These are phyloP conservation scores for Bambusicola thoracicus DNA, from an alignment of 2,113 vertebrate genomes.

Conservation along the genomic window DNA sequence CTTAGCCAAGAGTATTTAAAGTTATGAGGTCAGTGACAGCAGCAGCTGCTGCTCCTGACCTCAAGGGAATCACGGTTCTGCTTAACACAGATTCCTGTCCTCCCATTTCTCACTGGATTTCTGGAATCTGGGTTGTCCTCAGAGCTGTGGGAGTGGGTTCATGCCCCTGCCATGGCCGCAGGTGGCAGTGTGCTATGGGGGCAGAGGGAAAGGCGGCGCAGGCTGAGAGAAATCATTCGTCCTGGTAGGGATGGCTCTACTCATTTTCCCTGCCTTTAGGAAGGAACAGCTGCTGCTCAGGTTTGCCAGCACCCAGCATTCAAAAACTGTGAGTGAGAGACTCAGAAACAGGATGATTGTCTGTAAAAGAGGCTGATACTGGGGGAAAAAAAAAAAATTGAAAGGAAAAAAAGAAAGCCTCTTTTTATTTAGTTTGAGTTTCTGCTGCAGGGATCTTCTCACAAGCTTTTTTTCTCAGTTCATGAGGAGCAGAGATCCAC, in stretches of 20 bases:
- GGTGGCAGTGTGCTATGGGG: background rate
- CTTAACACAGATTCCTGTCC: background rate
- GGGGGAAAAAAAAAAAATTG: background rate
- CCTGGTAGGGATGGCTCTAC: background rate
- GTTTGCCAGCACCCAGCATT: conserved; percentile 51
- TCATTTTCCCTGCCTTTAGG: conserved; percentile 33
- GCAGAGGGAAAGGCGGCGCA: background rate
- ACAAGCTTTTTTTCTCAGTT: background rate
- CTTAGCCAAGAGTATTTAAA: conserved; percentile 37
- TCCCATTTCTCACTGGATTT: background rate
- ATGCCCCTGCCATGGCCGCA: background rate
- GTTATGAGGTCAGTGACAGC: conserved; percentile 51
- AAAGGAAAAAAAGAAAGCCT: background rate
- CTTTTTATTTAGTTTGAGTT: conserved; percentile 33
- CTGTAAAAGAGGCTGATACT: conserved; percentile 17
- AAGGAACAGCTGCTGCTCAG: conserved; percentile 49
- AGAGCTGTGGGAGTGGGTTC: background rate
- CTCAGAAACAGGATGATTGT: conserved; percentile 51
- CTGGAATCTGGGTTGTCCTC: background rate
- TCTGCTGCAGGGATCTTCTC: conserved; percentile 23
- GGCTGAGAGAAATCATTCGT: background rate
- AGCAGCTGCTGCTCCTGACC: conserved; percentile 59
- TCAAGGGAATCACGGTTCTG: conserved; percentile 5
- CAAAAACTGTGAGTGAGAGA: conserved; percentile 28
- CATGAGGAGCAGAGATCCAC: conserved; percentile 8